Percentiles rank a stretch among this genome's conserved stretches.
Conservation (phyloP, 2,797 vertebrate species). For the Diceros bicornis region DNA sequence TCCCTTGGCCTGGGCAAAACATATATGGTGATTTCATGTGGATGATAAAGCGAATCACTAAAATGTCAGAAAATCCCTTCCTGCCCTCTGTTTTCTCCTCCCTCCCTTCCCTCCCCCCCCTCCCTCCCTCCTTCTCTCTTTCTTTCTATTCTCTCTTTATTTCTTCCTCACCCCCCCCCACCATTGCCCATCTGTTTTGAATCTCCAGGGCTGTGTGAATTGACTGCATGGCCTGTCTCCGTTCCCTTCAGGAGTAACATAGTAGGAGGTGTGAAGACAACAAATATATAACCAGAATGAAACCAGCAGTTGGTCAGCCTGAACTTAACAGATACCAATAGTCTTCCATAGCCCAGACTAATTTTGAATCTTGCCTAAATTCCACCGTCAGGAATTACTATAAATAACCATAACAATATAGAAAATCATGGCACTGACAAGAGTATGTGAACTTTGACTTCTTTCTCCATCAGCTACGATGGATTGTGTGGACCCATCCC, state of each 20-base stretch:
- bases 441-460: too few species aligned
- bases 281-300: not conserved
- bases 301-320: not conserved
- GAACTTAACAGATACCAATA: not conserved
- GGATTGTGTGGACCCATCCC: accelerated
- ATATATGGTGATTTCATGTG: not conserved
- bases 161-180: too few species aligned
- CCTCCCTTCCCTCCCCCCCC: too few species aligned
- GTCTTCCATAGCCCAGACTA: not conserved
- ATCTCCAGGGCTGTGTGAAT: not conserved
- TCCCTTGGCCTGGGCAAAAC: not conserved
- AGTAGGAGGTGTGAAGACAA: not conserved
- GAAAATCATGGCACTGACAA: not conserved
- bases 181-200: not conserved
- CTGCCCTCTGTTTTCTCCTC: not conserved
- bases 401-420: not conserved
- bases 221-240: not conserved
- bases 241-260: not conserved
- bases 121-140: not conserved
- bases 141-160: too few species aligned
- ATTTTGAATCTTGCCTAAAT: not conserved
- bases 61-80: not conserved
- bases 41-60: not conserved
- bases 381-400: not conserved
- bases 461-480: not conserved